A percentile compares a stretch with the other conserved stretches of the same genome.
Conservation (phyloP, 2,113 vertebrate species). For the Cheilinus undulatus region DNA sequence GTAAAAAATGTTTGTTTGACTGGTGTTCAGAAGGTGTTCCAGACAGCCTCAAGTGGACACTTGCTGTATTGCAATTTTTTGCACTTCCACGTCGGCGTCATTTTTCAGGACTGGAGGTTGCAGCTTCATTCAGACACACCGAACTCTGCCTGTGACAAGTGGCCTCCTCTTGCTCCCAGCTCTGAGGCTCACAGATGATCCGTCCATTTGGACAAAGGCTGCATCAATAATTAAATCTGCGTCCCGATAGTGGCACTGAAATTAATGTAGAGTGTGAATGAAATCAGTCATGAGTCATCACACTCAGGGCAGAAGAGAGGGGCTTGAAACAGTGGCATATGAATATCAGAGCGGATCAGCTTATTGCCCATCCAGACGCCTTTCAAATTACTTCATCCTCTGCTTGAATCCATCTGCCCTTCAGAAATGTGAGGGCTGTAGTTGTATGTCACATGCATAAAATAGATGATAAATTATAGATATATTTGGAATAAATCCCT, state of each 20-base stretch:
- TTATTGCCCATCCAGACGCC: constrained; percentile 24
- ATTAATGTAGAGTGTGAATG: constrained; percentile 71
- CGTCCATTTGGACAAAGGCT: constrained; percentile 60
- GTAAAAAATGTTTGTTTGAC: no score
- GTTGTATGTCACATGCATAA: background rate
- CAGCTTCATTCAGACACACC: no score
- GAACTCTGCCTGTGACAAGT: constrained; percentile 33
- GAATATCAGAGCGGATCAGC: constrained; percentile 40
- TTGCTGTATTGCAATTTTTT: no score
- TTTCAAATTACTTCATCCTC: constrained; percentile 21
- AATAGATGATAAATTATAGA: background rate
- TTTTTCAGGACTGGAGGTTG: no score
- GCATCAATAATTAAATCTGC: constrained; percentile 82
- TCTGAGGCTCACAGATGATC: constrained; percentile 57
- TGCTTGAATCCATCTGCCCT: constrained; percentile 23
- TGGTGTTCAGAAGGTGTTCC: no score
- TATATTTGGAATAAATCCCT: background rate
- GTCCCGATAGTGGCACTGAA: constrained; percentile 63
- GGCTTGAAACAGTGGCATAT: constrained; percentile 42
- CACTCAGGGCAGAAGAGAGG: constrained; percentile 36
- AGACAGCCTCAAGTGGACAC: no score
- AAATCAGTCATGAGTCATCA: constrained; percentile 72
- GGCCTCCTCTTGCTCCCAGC: constrained; percentile 27
- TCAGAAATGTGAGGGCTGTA: background rate
- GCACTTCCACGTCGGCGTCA: no score